Evolutionary conservation across 2,888 invertebrate genomes (phyloP).

Genomic region (Branchipolynoe longqiensis): DNA sequence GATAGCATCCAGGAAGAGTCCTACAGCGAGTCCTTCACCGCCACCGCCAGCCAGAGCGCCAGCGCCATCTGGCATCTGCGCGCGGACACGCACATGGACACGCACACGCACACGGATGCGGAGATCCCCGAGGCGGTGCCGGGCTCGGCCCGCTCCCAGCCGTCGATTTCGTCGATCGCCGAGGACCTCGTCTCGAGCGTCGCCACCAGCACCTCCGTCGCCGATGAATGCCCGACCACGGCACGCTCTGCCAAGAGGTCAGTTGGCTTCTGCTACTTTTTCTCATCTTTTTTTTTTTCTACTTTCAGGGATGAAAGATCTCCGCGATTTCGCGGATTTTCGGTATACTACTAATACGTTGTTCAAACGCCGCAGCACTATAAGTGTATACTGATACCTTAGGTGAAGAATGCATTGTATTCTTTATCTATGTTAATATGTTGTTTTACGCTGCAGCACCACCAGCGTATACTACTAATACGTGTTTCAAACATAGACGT

Average conservation of each 20-base stretch:
- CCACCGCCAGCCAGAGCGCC: background rate
- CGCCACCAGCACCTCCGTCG: conserved; percentile 28
- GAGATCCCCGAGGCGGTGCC: conserved; percentile 41
- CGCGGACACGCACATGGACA: too few species aligned
- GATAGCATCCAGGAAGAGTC: conserved; percentile 52
- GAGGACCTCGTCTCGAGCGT: conserved; percentile 9
- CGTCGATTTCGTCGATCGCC: conserved; percentile 10
- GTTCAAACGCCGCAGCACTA: background rate
- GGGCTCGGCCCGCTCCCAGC: background rate
- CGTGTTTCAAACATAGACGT: too few species aligned
- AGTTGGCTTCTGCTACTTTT: background rate
- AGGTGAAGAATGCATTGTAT: too few species aligned
- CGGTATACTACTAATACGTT: too few species aligned
- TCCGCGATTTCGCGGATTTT: too few species aligned
- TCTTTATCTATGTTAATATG: too few species aligned
- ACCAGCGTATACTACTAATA: too few species aligned
- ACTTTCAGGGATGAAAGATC: too few species aligned
- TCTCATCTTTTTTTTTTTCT: background rate
- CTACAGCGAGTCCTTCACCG: conserved; percentile 3
- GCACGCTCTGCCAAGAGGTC: conserved; percentile 15
- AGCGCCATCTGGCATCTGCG: background rate
- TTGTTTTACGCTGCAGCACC: too few species aligned
- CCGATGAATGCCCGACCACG: conserved; percentile 25
- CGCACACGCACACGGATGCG: conserved; percentile 13
- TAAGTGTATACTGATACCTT: too few species aligned